A percentile compares a stretch with the other conserved stretches of the same genome.
Evolutionary conservation across 2,113 vertebrate genomes (phyloP).

Genomic region (Calypte anna): DNA sequence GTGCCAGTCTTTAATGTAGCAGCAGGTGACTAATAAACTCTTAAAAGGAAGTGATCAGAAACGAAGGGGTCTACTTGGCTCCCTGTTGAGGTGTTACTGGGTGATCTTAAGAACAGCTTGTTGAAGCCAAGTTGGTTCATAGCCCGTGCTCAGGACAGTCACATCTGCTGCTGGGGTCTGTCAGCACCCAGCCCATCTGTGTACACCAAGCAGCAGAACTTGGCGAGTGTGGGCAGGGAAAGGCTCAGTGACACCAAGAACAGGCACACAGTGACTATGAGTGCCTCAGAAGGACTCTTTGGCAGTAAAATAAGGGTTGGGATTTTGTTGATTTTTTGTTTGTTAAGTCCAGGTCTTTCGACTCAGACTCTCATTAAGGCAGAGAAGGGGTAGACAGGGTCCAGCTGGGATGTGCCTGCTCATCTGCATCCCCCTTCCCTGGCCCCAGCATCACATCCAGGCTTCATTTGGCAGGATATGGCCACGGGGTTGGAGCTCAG

Average conservation of each 20-base stretch:
- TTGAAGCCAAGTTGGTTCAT: background rate
- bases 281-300: background rate
- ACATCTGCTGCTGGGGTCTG: background rate
- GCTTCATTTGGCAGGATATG: background rate
- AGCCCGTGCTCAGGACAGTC: background rate
- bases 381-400: background rate
- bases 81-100: background rate
- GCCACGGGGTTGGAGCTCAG: background rate
- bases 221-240: rapidly evolving
- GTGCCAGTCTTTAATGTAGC: background rate
- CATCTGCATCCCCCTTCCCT: rapidly evolving
- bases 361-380: rapidly evolving
- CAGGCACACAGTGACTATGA: rapidly evolving
- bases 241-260: background rate
- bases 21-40: background rate
- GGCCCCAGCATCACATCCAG: background rate
- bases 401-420: rapidly evolving
- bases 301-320: rapidly evolving
- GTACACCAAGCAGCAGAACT: too few species aligned
- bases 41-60: background rate
- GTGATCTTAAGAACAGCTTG: background rate
- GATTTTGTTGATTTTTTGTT: background rate
- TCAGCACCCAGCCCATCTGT: background rate
- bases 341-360: rapidly evolving
- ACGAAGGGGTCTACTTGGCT: background rate